Evolutionary conservation across 2,888 invertebrate genomes (phyloP), one percentile per base, ranked within the genome.

Genomic region (Volucella inanis): DNA sequence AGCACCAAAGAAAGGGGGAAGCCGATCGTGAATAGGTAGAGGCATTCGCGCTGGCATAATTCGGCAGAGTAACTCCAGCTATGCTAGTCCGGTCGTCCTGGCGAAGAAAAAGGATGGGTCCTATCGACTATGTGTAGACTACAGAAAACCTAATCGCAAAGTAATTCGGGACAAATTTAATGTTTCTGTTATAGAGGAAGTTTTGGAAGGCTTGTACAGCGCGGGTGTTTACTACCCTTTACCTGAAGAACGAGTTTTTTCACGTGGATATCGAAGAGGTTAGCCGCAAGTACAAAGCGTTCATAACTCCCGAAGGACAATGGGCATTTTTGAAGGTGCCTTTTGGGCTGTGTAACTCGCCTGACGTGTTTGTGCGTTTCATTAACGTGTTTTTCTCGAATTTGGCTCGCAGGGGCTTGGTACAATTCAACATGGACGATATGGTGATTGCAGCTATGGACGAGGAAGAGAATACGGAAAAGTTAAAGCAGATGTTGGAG

Each of bases 331-430:
- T 18, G 1, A 18, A 18, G 18, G 18, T 2, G 18, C 18, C 18
- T 18, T 18, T 18, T 18, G 18, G 18, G 18, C 18, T 18, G 18
- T 18, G 18, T 2, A 18, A 18, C 18, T 18, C 18, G 9, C 91
- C 91, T 11, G 82, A 88, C 9, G 87, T 89, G 18, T 91, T 92
- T 62, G 89, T 87, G 22, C 57, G 90, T 31, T 78, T 62, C 38
- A 67, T 78, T 2, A 62, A 61, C n/a, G 31, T 14, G 2, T 15
- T 70, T 14, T 70, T 62, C 38, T 8, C 47, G 31, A 3, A 41
- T 10, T 55, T 70, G 47, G 54, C 61, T 12, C n/a, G 31, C n/a
- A n/a, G 55, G 1, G 10, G 52, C 0, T 9, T 45, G 1, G 61
- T 68, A 22, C 8, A 62, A 18, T 49, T 52, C 43, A n/a, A n/a